Conservation (phyloP, 2,113 vertebrate genomes). For the Crotalus viridis region DNA sequence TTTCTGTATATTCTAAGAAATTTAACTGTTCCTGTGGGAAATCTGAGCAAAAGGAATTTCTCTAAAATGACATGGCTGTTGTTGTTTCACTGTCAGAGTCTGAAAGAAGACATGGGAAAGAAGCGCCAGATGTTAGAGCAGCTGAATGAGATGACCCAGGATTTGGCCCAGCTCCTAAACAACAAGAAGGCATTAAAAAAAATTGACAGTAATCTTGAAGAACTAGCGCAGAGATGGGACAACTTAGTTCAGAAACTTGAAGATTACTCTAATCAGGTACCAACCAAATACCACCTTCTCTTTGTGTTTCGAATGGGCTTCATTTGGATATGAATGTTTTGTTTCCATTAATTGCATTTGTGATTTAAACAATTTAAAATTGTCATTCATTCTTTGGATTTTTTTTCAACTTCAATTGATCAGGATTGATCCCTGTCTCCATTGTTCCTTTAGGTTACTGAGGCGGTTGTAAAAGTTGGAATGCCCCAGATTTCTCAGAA, state of each 20-base stretch:
- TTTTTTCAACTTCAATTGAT: accelerated
- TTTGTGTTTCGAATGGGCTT: background rate
- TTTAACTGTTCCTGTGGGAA: background rate
- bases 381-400: background rate
- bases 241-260: constrained; percentile 92
- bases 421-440: background rate
- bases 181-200: constrained; percentile 72
- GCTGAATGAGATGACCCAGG: constrained; percentile 86
- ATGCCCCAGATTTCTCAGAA: constrained; percentile 75
- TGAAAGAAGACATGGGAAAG: constrained; percentile 96
- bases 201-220: constrained; percentile 83
- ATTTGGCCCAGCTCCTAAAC: constrained; percentile 80
- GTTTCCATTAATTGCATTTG: background rate
- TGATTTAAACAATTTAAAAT: background rate
- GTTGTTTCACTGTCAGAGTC: constrained; percentile 71
- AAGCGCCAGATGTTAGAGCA: constrained; percentile 85
- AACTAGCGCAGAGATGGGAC: constrained; percentile 92
- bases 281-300: background rate
- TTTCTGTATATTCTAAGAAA: background rate
- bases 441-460: constrained; percentile 78
- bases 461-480: constrained; percentile 80
- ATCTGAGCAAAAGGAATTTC: background rate
- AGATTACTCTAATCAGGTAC: constrained; percentile 92
- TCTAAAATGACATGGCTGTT: constrained; percentile 25
- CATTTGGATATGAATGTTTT: background rate